Evolutionary conservation across 2,797 vertebrate genomes (phyloP).

Genomic region (Cottoperca gobio): DNA sequence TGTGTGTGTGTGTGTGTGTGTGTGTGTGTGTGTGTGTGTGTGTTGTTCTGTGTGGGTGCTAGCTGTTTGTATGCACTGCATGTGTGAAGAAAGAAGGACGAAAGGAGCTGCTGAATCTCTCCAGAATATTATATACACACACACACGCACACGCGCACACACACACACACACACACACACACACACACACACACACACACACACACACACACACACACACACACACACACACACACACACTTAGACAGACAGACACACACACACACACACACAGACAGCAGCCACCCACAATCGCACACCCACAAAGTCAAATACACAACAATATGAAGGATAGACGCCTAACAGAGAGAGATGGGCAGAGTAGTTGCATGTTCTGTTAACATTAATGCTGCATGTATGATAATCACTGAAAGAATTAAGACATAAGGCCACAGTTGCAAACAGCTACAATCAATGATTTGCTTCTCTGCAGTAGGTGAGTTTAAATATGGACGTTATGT

Average conservation of each 20-base stretch:
- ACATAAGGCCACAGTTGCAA: neutral
- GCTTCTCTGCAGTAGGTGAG: neutral
- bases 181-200: slow-evolving; percentile 48
- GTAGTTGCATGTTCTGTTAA: neutral
- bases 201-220: slow-evolving; percentile 49
- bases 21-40: slow-evolving; percentile 22
- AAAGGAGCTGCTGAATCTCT: slow-evolving; percentile 53
- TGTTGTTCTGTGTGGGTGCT: slow-evolving; percentile 64
- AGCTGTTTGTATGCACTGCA: slow-evolving; percentile 65
- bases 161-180: slow-evolving; percentile 69
- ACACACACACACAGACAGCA: slow-evolving; percentile 21
- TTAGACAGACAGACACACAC: slow-evolving; percentile 37
- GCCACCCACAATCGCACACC: slow-evolving; percentile 15
- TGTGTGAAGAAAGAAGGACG: slow-evolving; percentile 66
- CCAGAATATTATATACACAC: slow-evolving; percentile 31
- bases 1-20: slow-evolving; percentile 23
- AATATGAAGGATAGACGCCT: slow-evolving; percentile 15
- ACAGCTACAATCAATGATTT: neutral
- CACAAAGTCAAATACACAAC: slow-evolving; percentile 35
- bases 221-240: slow-evolving; percentile 29
- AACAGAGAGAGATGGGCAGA: slow-evolving; percentile 1
- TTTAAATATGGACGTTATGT: slow-evolving; percentile 8
- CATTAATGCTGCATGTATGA: slow-evolving; percentile 1
- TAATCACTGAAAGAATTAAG: slow-evolving; percentile 1
- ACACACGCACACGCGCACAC: slow-evolving; percentile 64